A percentile compares a stretch with the other conserved stretches of the same genome.
These are phyloP conservation scores for Crotalus tigris DNA, from an alignment of 2,113 vertebrate genomes.

Conservation along the genomic window DNA sequence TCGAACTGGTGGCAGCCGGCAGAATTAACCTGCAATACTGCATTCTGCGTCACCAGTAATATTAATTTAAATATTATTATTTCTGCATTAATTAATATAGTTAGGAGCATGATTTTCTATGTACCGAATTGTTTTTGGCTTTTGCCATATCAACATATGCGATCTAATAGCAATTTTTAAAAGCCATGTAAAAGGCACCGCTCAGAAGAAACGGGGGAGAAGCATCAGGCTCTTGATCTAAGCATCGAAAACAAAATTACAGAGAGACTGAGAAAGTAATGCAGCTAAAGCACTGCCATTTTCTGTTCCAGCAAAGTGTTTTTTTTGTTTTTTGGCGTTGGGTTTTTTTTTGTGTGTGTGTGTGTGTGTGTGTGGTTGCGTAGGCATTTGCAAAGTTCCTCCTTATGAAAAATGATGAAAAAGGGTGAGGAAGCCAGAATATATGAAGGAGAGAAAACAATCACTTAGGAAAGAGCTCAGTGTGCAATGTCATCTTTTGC, in stretches of 20 bases:
- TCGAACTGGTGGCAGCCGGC: background rate
- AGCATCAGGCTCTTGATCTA: background rate
- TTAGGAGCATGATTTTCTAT: background rate
- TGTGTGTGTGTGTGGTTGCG: too few species aligned
- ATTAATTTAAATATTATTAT: background rate
- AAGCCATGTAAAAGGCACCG: background rate
- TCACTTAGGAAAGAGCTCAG: background rate
- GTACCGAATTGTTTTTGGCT: background rate
- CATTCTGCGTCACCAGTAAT: background rate
- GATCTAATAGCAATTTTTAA: background rate
- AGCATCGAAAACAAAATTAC: background rate
- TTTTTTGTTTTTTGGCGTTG: too few species aligned
- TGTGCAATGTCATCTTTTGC: background rate
- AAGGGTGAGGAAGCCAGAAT: background rate
- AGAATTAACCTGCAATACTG: background rate
- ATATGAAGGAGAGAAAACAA: background rate
- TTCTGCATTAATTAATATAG: background rate
- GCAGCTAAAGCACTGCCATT: background rate
- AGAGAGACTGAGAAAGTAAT: background rate
- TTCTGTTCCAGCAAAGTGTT: background rate
- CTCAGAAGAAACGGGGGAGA: background rate
- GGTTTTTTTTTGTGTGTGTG: background rate
- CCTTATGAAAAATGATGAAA: background rate
- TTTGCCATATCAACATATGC: background rate
- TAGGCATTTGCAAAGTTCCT: background rate